These are phyloP conservation scores for Acanthisitta chloris DNA, from an alignment of 2,113 vertebrate genomes.

Conservation along the genomic window DNA sequence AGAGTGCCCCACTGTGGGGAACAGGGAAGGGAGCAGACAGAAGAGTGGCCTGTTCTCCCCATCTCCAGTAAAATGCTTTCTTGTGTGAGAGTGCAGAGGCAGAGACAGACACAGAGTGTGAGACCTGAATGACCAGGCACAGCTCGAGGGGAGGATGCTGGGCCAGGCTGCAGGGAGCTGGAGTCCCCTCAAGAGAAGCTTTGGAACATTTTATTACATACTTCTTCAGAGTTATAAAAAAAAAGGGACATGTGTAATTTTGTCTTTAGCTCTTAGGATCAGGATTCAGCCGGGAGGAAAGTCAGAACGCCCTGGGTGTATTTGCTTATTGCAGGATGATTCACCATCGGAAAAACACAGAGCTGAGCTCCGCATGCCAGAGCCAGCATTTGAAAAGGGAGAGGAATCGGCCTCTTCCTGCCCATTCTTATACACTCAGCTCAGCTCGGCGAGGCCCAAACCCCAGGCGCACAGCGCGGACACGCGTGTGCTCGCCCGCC, in stretches of 20 bases:
- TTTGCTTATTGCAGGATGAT: background rate
- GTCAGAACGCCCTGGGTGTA: background rate
- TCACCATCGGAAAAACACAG: background rate
- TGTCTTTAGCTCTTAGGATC: rapidly evolving
- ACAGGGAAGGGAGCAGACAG: background rate
- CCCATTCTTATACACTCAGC: rapidly evolving
- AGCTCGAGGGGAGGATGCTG: background rate
- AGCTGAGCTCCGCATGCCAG: background rate
- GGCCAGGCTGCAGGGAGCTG: background rate
- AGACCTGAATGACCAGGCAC: background rate
- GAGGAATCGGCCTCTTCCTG: too few relatives aligned
- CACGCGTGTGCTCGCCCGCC: rapidly evolving
- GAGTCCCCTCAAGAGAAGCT: background rate
- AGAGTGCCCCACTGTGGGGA: background rate
- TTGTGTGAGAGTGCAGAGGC: background rate
- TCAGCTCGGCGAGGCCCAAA: background rate
- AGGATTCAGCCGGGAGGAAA: background rate
- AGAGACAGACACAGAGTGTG: background rate
- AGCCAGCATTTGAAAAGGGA: rapidly evolving
- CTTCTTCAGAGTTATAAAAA: background rate
- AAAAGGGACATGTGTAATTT: background rate
- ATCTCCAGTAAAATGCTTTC: rapidly evolving
- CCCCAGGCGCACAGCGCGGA: rapidly evolving
- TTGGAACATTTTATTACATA: background rate
- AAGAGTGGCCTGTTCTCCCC: background rate